A percentile compares a stretch with the other conserved stretches of the same genome.
These are phyloP conservation scores for Caenorhabditis sp. DNA, from an alignment of 2,888 invertebrate genomes.

Conservation along the genomic window DNA sequence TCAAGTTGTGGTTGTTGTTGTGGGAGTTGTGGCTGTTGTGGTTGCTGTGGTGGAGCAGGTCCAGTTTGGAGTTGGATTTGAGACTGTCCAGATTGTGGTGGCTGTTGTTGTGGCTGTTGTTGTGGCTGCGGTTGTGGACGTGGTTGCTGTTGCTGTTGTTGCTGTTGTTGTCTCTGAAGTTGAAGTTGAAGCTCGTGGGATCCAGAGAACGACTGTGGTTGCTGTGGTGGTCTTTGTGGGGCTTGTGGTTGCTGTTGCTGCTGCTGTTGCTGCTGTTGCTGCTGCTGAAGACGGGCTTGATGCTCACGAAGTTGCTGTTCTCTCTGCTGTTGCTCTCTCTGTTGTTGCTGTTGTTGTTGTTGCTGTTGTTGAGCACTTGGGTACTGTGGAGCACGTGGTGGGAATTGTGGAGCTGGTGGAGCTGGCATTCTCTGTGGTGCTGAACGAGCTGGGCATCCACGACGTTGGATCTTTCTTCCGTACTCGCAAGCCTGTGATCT, in stretches of 20 bases:
- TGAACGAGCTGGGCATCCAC: conserved; percentile 79
- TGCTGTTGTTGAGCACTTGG: conserved; percentile 60
- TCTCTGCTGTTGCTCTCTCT: conserved; percentile 58
- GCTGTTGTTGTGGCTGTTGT: conserved; percentile 47
- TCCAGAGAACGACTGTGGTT: conserved; percentile 58
- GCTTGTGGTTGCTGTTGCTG: conserved; percentile 48
- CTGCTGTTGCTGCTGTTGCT: conserved; percentile 63
- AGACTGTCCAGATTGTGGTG: conserved; percentile 62
- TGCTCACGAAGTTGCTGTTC: conserved; percentile 62
- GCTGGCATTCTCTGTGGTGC: conserved; percentile 70
- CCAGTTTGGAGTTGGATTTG: conserved; percentile 62
- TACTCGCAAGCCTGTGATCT: conserved; percentile 78
- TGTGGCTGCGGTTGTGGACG: conserved; percentile 49
- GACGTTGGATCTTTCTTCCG: conserved; percentile 78
- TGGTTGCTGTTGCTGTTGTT: conserved; percentile 37
- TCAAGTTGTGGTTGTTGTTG: conserved; percentile 53
- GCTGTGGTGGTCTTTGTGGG: conserved; percentile 58
- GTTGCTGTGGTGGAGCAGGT: conserved; percentile 54
- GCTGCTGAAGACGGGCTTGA: conserved; percentile 60
- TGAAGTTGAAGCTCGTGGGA: conserved; percentile 51
- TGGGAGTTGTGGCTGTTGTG: conserved; percentile 29
- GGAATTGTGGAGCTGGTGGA: conserved; percentile 68
- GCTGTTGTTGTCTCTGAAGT: conserved; percentile 50
- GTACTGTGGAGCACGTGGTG: conserved; percentile 53
- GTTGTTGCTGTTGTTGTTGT: conserved; percentile 57